A percentile compares a stretch with the other conserved stretches of the same genome.
Conservation (phyloP, 2,113 vertebrate species). For the Sylvietta virens region DNA sequence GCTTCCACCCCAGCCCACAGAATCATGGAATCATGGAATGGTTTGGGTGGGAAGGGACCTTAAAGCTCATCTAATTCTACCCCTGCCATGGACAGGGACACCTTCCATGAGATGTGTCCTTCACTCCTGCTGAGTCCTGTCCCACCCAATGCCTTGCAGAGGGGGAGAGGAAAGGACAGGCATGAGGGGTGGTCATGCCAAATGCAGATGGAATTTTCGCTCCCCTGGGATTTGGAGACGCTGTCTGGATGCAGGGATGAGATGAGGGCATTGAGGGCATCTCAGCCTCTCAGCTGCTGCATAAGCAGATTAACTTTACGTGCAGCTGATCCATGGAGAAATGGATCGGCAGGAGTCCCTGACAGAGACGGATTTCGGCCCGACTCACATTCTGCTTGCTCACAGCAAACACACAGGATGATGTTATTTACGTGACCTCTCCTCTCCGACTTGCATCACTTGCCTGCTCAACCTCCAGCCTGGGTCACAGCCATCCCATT, state of each 20-base stretch:
- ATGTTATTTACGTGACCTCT: conserved; percentile 9
- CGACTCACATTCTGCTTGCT: conserved; percentile 49
- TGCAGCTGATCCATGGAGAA: conserved; percentile 30
- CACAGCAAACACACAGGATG: neutral
- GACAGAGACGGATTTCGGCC: conserved; percentile 17
- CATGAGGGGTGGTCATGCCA: neutral
- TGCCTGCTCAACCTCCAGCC: neutral
- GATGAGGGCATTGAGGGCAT: conserved; percentile 35
- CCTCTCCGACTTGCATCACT: neutral
- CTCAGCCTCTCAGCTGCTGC: conserved; percentile 24
- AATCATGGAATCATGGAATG: neutral
- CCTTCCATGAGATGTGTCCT: neutral
- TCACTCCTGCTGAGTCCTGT: neutral
- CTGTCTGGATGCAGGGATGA: neutral
- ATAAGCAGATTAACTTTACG: conserved; percentile 45
- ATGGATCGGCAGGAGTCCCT: conserved; percentile 42
- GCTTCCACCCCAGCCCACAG: neutral
- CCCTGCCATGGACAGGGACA: neutral
- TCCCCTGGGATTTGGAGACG: neutral
- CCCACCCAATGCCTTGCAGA: neutral
- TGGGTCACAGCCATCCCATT: neutral
- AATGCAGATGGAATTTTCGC: fast-evolving
- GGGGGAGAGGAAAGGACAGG: neutral
- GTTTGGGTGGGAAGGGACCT: neutral
- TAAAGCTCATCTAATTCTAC: neutral